Evolutionary conservation across 2,888 invertebrate species (phyloP), one percentile per base, ranked within the genome.

Genomic region (Polymixis flavicincta): DNA sequence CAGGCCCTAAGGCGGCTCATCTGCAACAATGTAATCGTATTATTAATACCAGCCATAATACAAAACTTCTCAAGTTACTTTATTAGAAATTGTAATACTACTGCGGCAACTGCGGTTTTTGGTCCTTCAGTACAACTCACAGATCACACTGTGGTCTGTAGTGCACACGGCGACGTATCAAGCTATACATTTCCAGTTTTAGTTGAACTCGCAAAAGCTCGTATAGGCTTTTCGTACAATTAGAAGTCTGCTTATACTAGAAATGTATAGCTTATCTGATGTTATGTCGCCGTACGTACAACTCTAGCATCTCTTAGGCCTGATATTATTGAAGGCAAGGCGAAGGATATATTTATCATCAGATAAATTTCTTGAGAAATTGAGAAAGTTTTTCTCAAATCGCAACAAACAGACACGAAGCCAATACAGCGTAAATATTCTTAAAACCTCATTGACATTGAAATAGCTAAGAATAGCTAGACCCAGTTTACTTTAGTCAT

Each of bases 401-500:
- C 32, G n/a, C 28, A 63, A 11, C 32, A 22, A 9, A 50, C 25
- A 64, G 59, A 66, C 57, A 1, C 55, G 14, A 63, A 52, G 25
- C 50, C n/a, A 67, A 45, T 37, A 70, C 74, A 74, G 13, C 60
- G 69, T 59, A 42, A 19, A 54, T 66, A 61, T 61, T 60, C 52
- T 42, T 71, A 63, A 50, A 80, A 42, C 28, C 52, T 42, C 69
- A 63, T 68, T 82, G 82, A 76, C 82, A 82, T 85, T 85, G 82
- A 85, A 70, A 52, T 42, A 17, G n/a, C 76, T 81, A 81, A 76
- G 42, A 82, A 84, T 83, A 80, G 64, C 80, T 45, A 50, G 67
- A 57, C 63, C 48, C 42, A 71, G 48, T 84, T 68, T 64, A 48
- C 28, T 65, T 69, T 72, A 57, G 50, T 55, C 70, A 5, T 74